Evolutionary conservation across 2,113 vertebrate species (phyloP).

Genomic region (Cyanoliseus patagonus): DNA sequence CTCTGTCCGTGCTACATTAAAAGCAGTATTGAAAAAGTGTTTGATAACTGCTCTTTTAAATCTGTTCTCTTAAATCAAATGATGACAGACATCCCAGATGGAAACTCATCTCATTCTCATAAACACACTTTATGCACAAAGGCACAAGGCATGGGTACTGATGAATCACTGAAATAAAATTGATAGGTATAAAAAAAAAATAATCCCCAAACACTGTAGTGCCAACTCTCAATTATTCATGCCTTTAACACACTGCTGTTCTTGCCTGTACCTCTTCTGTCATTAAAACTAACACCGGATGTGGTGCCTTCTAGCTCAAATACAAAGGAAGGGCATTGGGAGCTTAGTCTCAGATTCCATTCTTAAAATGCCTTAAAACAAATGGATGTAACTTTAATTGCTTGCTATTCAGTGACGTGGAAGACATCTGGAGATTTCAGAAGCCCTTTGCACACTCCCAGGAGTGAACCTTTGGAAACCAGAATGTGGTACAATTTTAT

Average conservation of each 20-base stretch:
- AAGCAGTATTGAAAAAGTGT: not conserved
- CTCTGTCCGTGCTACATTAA: not conserved
- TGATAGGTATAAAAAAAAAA: not conserved
- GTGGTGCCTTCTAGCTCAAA: not conserved
- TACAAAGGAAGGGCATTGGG: not conserved
- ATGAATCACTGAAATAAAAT: not conserved
- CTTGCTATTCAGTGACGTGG: not conserved
- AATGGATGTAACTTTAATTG: not conserved
- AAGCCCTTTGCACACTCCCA: not conserved
- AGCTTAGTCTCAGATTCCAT: not conserved
- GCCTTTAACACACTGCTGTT: not conserved
- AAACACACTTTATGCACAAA: not conserved
- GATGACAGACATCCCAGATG: not conserved
- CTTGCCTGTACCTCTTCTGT: not conserved
- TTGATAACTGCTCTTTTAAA: not conserved
- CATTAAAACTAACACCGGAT: not conserved
- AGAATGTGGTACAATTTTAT: not conserved
- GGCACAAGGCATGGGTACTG: not conserved
- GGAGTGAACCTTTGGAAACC: not conserved
- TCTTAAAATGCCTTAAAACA: not conserved
- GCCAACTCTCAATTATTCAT: not conserved
- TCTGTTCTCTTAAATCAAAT: not conserved
- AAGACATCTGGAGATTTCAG: not conserved
- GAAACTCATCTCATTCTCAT: not conserved
- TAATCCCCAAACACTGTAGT: accelerated